Base-by-base conservation (phyloP, 1,140 invertebrate genomes). In the Drosophila paulistorum region DNA sequence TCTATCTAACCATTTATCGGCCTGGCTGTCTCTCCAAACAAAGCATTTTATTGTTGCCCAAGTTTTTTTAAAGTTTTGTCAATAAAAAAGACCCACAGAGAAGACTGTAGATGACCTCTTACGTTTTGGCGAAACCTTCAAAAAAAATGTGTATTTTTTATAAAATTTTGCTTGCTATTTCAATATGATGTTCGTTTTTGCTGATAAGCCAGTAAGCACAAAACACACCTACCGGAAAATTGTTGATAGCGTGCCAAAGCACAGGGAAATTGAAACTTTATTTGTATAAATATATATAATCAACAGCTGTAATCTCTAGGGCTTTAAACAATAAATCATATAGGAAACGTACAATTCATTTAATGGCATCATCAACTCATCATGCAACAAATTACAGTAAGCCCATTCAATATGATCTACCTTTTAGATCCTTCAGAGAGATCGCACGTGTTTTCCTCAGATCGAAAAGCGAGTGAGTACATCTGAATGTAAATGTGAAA, bases 31-130 rank as follows among this genome's bases (percentile, higher is more conserved):
- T 57, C 10, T 45, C 30, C n/a, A 26, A 33, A 60, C 73, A 69
- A 63, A 41, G 23, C 37, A 13, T 42, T 75, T 64, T 64, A 64
- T 76, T 60, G 59, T 64, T 9, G 30, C 48, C 45, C 7, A 17
- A 59, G 10, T 59, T 58, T 33, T 58, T 65, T 30, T 7, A 30
- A 30, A 30, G 30, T 30, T 30, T 30, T 5, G 30, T 30, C 30
- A 30, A 30, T 30, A 58, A 58, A 30, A 33, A 33, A 14, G 17
- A 48, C 7, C 3, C 20, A 23, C 20, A 23, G 20, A 23, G 17
- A 17, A 17, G 17, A 17, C 17, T 30, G 5, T 30, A 33, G 11
- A 59, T 37, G 23, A 39, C 33, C 33, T 59, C 37, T 59, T 10
- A 30, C 30, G 33, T 55, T 73, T 62, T 55, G 7, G 13, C n/a